These are phyloP conservation scores for Aldrovandia affinis DNA, from an alignment of 2,797 vertebrate genomes.

Conservation along the genomic window DNA sequence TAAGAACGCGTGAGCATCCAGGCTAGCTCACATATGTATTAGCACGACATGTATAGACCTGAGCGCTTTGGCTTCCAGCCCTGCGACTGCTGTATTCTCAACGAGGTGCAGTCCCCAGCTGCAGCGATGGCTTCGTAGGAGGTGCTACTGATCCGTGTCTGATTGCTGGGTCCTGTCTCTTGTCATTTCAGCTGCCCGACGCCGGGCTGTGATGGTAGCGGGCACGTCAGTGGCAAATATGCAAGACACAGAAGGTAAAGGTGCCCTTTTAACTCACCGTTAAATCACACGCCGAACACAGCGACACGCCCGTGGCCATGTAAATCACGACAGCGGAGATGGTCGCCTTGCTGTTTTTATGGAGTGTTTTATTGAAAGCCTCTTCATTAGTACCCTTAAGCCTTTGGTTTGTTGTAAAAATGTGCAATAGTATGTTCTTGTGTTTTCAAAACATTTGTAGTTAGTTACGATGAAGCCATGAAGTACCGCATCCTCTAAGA, in stretches of 20 bases:
- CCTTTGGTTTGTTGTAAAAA: not conserved
- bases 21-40: not conserved
- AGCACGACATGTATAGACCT: too few species aligned
- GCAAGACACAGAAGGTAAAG: slow-evolving; percentile 74
- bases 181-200: slow-evolving; percentile 89
- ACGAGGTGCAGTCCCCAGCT: not conserved
- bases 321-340: not conserved
- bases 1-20: not conserved
- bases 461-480: not conserved
- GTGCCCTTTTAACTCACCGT: not conserved
- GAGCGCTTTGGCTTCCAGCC: not conserved
- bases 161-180: slow-evolving; percentile 35
- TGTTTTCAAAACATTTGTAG: not conserved
- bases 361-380: slow-evolving; percentile 8
- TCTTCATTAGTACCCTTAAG: not conserved
- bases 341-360: not conserved
- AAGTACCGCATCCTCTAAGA: not conserved
- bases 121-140: not conserved
- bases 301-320: not conserved
- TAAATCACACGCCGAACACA: slow-evolving; percentile 26
- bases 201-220: slow-evolving; percentile 76
- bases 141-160: slow-evolving; percentile 31
- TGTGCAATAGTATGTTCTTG: not conserved
- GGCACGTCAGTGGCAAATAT: slow-evolving; percentile 17
- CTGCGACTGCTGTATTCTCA: not conserved